phyloP scores from a whole-genome alignment of 2,113 vertebrate species.

The Carettochelys insculpta region DNA sequence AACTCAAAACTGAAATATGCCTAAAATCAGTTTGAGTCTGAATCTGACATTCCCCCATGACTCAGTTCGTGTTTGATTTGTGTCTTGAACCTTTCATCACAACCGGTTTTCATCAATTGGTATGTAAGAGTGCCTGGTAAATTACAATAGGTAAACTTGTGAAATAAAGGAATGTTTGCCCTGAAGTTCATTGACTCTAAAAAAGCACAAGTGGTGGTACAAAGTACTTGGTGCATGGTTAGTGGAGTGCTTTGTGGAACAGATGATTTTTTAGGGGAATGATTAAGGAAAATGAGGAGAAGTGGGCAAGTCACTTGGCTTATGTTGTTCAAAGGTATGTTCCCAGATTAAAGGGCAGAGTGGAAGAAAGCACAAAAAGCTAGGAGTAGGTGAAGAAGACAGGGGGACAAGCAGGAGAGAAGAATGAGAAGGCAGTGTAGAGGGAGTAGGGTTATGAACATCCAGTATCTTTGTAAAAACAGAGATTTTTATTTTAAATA shows the following conservation, averaged over 20 bases:
- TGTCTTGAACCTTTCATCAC: background rate
- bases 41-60: background rate
- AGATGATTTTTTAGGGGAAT: constrained; percentile 55
- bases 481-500: background rate
- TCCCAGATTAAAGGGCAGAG: background rate
- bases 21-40: background rate
- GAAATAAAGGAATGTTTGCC: constrained; percentile 49
- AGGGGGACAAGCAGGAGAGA: background rate
- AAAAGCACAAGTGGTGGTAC: constrained; percentile 44
- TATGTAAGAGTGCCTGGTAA: fast-evolving
- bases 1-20: background rate
- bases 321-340: background rate
- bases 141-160: constrained; percentile 49
- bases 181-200: constrained; percentile 38
- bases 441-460: background rate
- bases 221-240: constrained; percentile 55
- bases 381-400: background rate
- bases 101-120: background rate
- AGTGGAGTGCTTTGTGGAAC: constrained; percentile 42
- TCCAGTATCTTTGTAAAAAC: background rate
- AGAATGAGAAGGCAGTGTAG: background rate
- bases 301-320: background rate
- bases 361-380: background rate
- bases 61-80: background rate
- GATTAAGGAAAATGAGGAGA: background rate